A percentile compares a stretch with the other conserved stretches of the same genome.
Conservation (phyloP, 2,797 vertebrate species). For the Smutsia gigantea region DNA sequence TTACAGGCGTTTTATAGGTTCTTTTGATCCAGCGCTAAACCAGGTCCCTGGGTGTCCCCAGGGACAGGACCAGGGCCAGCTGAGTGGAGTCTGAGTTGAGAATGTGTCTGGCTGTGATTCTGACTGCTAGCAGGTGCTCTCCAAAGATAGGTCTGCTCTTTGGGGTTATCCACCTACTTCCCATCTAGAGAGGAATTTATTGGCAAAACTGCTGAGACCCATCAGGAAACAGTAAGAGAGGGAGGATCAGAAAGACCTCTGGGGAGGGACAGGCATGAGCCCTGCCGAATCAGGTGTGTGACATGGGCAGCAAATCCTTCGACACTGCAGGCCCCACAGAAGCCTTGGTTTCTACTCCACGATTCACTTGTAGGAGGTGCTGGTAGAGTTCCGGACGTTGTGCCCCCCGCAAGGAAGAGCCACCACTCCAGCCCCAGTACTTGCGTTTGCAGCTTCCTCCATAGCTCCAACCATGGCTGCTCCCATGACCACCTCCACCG, state of each 20-base stretch:
- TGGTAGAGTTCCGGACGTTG: constrained; percentile 77
- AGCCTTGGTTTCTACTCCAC: constrained; percentile 51
- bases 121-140: not conserved
- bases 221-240: not conserved
- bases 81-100: not conserved
- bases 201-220: constrained; percentile 26
- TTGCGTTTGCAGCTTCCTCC: not conserved
- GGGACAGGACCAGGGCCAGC: not conserved
- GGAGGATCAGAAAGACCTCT: not conserved
- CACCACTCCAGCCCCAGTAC: not conserved
- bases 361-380: constrained; percentile 49
- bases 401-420: constrained; percentile 48
- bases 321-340: too few relatives aligned
- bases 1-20: not conserved
- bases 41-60: not conserved
- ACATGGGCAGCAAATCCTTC: too few relatives aligned
- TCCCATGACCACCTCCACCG: not conserved
- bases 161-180: not conserved
- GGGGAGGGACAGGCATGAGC: not conserved
- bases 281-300: rapidly evolving
- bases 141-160: not conserved
- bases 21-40: not conserved
- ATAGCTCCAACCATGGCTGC: not conserved
- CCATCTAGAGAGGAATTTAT: not conserved
- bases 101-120: not conserved